These are phyloP conservation scores for Hyposmocoma kahamanoa DNA, from an alignment of 1,140 invertebrate genomes.

Conservation along the genomic window DNA sequence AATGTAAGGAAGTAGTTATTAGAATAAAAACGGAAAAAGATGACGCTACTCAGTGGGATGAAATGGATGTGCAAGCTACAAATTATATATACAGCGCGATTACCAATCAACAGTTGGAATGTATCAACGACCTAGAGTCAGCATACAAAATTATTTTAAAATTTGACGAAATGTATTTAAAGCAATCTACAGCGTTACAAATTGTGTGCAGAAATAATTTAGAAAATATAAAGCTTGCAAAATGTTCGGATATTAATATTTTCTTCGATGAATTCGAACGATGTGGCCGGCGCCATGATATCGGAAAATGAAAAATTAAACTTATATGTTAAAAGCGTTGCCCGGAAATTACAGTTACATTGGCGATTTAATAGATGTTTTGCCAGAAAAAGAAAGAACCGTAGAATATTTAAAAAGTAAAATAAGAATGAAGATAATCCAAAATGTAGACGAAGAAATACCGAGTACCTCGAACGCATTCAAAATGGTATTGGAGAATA, in stretches of 20 bases:
- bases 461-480: constrained; percentile 21
- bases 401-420: constrained; percentile 52
- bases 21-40: too few relatives aligned
- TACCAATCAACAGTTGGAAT: constrained; percentile 35
- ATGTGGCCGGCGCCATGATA: constrained; percentile 35
- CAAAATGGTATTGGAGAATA: constrained; percentile 25
- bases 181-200: constrained; percentile 35
- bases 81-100: constrained; percentile 21
- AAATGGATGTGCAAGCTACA: not conserved
- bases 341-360: constrained; percentile 36
- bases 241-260: constrained; percentile 36
- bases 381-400: constrained; percentile 48
- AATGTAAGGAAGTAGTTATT: too few relatives aligned
- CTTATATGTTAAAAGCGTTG: constrained; percentile 38
- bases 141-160: constrained; percentile 31
- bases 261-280: constrained; percentile 42
- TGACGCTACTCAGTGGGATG: not conserved
- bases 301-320: constrained; percentile 43
- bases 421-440: constrained; percentile 44
- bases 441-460: constrained; percentile 2
- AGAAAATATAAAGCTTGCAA: constrained; percentile 28
- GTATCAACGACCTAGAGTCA: constrained; percentile 24
- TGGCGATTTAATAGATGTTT: constrained; percentile 36
- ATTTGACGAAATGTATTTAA: constrained; percentile 38
- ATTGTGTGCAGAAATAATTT: constrained; percentile 37